Base-by-base conservation (phyloP, 2,888 invertebrate genomes). In the Anodontia alba region DNA sequence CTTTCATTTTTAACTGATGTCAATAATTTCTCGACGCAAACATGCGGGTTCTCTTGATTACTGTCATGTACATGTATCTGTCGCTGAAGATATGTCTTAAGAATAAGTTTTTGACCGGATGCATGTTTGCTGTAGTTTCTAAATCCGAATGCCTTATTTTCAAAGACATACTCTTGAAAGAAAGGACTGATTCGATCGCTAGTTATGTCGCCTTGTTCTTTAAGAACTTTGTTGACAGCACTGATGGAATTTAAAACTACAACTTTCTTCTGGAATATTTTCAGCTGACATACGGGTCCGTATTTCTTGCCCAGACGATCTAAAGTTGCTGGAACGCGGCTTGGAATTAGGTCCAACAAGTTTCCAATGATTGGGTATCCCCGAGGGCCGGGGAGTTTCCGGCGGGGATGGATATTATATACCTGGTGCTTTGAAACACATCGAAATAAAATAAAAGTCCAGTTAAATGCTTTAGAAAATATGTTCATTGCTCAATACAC, bases 81-180 rank as follows among this genome's bases (percentile, higher is more conserved):
- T 33, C n/a, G 26, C 15, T 62, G 31, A 1, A 62, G 33, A 17
- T 33, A 62, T 10, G 10, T 31, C 20, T 8, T 12, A 7, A 62
- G 33, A 17, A 69, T 46, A 20, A 23, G 7, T 26, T 69, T 69
- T n/a, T 69, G 42, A 31, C 20, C 17, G n/a, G 69, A 7, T 29
- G 29, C 69, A 15, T 43, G 69, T 20, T 15, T 12, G 12, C n/a
- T 20, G 36, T 42, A 74, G 49, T 84, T 67, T 3, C 54, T 31
- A 46, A 69, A 69, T 42, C 43, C 69, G 23, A 69, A 69, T 69
- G 38, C 43, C 7, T 69, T 69, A 29, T 69, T 42, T 46, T 69
- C 69, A 29, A 69, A 69, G 31, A 69, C 69, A 46, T 69, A 46
- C 10, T 46, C 23, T 26, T 43, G 43, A 33, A 69, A 69, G 33